Percentiles rank a stretch among this genome's conserved stretches.
These are phyloP conservation scores for Pseudopodoces humilis DNA, from an alignment of 2,113 vertebrate species.

Conservation along the genomic window DNA sequence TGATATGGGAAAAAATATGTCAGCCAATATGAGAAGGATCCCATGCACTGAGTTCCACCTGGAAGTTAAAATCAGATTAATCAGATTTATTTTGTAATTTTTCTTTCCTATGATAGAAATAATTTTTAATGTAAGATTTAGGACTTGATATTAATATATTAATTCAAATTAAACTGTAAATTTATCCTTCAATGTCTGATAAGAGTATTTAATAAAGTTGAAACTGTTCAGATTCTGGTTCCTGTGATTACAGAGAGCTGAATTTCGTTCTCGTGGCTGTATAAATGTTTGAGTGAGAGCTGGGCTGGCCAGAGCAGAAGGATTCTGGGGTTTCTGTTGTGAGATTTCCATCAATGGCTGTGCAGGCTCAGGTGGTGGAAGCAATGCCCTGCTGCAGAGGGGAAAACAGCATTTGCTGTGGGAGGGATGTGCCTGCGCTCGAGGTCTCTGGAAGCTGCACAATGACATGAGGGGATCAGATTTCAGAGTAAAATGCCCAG, in stretches of 20 bases:
- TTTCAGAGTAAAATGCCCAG: background rate
- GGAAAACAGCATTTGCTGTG: background rate
- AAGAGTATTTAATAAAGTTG: background rate
- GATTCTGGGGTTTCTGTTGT: background rate
- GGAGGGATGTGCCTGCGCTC: background rate
- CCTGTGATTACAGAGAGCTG: background rate
- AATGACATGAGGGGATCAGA: background rate
- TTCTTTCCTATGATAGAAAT: background rate
- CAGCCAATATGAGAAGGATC: background rate
- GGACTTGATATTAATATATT: background rate
- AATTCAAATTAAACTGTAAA: background rate
- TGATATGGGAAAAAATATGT: background rate
- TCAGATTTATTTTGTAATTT: background rate
- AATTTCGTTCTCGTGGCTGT: background rate
- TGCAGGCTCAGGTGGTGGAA: background rate
- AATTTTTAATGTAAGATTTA: background rate
- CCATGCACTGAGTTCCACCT: background rate
- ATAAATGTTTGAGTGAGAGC: background rate
- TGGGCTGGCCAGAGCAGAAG: background rate
- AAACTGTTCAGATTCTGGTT: background rate
- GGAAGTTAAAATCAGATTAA: background rate
- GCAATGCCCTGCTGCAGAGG: background rate
- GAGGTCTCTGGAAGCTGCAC: background rate
- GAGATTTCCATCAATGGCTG: fast-evolving
- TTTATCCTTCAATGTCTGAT: background rate